Evolutionary conservation across 1,140 invertebrate species (phyloP).

Genomic region (Bombus fervidus): DNA sequence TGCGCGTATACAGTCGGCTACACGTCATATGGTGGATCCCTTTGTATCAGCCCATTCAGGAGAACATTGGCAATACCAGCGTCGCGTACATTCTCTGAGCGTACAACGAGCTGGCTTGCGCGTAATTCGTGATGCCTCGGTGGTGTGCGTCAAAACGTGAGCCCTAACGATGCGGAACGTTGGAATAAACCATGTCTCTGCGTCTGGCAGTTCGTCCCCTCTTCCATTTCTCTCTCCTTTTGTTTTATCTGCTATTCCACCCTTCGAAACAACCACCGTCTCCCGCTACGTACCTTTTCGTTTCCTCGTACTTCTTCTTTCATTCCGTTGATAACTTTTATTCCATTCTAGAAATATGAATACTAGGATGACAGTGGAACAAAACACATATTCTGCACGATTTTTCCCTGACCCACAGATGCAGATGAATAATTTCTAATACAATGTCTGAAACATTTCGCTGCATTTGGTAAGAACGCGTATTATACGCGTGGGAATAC

Average conservation of each 20-base stretch:
- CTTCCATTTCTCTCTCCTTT: background rate
- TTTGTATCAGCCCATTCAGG: conserved; percentile 55
- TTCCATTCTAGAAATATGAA: background rate
- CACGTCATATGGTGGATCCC: conserved; percentile 47
- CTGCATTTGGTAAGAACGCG: too few relatives aligned
- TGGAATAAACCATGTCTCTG: conserved; percentile 54
- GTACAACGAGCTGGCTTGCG: conserved; percentile 26
- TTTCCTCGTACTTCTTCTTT: background rate
- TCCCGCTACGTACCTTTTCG: background rate
- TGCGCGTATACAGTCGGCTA: conserved; percentile 55
- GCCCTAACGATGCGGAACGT: conserved; percentile 54
- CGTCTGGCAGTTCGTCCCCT: conserved; percentile 37
- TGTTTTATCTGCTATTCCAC: background rate
- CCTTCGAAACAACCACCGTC: background rate
- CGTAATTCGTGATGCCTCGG: conserved; percentile 28
- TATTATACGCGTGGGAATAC: too few relatives aligned
- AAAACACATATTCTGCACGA: too few relatives aligned
- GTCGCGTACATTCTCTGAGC: conserved; percentile 37
- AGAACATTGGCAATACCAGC: conserved; percentile 42
- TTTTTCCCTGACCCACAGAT: too few relatives aligned
- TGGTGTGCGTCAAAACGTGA: conserved; percentile 46
- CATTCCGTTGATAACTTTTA: background rate
- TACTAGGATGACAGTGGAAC: too few relatives aligned
- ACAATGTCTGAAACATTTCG: too few relatives aligned
- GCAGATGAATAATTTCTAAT: too few relatives aligned